A percentile compares a stretch with the other conserved stretches of the same genome.
Evolutionary conservation across 1,140 invertebrate genomes (phyloP).

Genomic region (Diorhabda carinulata): DNA sequence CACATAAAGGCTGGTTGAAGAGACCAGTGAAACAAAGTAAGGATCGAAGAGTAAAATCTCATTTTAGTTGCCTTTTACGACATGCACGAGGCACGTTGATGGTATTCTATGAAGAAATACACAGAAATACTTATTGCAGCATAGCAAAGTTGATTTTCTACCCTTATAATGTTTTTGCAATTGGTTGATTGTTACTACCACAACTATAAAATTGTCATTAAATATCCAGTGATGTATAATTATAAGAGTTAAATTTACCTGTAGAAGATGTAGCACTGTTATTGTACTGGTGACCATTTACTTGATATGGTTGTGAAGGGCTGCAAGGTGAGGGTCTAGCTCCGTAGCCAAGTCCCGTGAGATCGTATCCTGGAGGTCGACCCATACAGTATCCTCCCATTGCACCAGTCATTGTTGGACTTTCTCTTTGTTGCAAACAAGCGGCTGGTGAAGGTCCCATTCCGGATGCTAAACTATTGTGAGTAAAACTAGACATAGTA

Average conservation of each 20-base stretch:
- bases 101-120: too few species aligned
- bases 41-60: too few species aligned
- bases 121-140: too few species aligned
- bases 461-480: slow-evolving; percentile 46
- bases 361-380: slow-evolving; percentile 59
- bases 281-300: slow-evolving; percentile 60
- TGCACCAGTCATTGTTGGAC: slow-evolving; percentile 44
- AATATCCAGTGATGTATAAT: too few species aligned
- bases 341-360: slow-evolving; percentile 61
- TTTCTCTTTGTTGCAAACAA: slow-evolving; percentile 66
- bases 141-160: too few species aligned
- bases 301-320: slow-evolving; percentile 62
- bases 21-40: too few species aligned
- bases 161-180: too few species aligned
- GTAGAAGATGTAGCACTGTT: slow-evolving; percentile 58
- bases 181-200: too few species aligned
- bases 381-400: slow-evolving; percentile 56
- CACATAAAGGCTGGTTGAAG: too few species aligned
- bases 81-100: too few species aligned
- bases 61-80: too few species aligned
- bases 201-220: too few species aligned
- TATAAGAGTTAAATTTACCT: slow-evolving; percentile 46
- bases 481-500: slow-evolving; percentile 54
- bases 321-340: slow-evolving; percentile 60
- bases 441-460: slow-evolving; percentile 57